Evolutionary conservation across 2,113 vertebrate genomes (phyloP), one percentile per base, ranked within the genome.

Genomic region (Neoarius graeffei): DNA sequence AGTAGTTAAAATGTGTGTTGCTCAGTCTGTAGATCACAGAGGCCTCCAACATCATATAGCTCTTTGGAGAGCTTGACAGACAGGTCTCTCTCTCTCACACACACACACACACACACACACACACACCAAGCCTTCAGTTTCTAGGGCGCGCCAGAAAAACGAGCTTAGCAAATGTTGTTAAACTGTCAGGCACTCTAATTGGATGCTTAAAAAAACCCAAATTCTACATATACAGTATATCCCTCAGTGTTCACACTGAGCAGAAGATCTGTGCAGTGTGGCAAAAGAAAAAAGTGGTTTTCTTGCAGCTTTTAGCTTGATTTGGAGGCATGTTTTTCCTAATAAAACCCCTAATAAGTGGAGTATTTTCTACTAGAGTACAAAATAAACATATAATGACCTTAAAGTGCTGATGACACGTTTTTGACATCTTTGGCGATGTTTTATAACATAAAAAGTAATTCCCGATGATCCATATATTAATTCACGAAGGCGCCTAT

Each of bases 21-120:
- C 52, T 56, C 57, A 77, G 50, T 50, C 59, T 83, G 27, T 30
- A 67, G 71, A 57, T 50, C 59, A 86, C 27, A 66, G 84, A 86
- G 25, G 20, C 60, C 19, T 86, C 60, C 77, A 30, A 85, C 84
- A 86, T 71, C 52, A 27, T 54, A 76, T 57, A 66, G 17, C 35
- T 74, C 35, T 17, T 71, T 30, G 35, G 67, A 30, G 71, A 42
- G 42, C 42, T 42, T 42, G 42, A 42, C 42, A 3, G 42, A 42
- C 42, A 3, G 42, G 42, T 4, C 42, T 42, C 42, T 4, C 42
- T 42, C 42, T 3, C 35, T 42, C 35, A 30, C 30, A 30, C 30
- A 30, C 30, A 30, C 30, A 30, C 30, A 30, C 30, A 30, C 30
- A 30, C 35, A 42, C 35, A 3, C 35, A 42, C 35, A 42, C 42